Percentiles rank a stretch among this genome's conserved stretches.
phyloP scores from a whole-genome alignment of 2,797 vertebrate species.

The Emydoidea blandingii region DNA sequence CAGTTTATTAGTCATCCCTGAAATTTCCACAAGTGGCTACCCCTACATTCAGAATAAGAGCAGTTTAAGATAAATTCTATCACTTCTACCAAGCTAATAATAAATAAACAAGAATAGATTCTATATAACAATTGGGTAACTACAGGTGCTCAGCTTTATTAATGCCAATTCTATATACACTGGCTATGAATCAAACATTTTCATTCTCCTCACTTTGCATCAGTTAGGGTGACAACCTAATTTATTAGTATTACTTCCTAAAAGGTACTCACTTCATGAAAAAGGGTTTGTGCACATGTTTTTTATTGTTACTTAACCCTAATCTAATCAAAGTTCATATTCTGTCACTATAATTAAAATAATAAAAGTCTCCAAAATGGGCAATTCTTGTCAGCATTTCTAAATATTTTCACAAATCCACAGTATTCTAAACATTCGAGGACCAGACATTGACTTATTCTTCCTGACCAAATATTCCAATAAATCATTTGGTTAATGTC shows the following conservation, averaged over 20 bases:
- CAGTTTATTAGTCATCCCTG: neutral
- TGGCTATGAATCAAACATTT: neutral
- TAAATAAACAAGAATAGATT: neutral
- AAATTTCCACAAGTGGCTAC: neutral
- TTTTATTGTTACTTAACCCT: neutral
- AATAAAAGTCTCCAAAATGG: neutral
- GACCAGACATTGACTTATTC: neutral
- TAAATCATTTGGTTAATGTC: neutral
- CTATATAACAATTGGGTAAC: neutral
- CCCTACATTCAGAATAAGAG: neutral
- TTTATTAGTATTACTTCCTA: neutral
- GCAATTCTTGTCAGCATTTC: neutral
- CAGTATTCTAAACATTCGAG: neutral
- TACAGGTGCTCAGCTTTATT: neutral
- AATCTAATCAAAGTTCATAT: neutral
- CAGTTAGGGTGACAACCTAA: neutral
- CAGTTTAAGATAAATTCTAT: neutral
- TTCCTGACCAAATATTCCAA: neutral
- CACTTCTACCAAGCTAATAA: neutral
- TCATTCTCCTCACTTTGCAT: neutral
- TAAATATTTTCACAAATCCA: neutral
- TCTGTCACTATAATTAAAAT: neutral
- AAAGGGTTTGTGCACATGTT: neutral
- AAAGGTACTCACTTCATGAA: neutral
- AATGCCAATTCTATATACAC: neutral